These are phyloP conservation scores for Poecilia velifera DNA, from an alignment of 2,797 vertebrate species.

Conservation along the genomic window DNA sequence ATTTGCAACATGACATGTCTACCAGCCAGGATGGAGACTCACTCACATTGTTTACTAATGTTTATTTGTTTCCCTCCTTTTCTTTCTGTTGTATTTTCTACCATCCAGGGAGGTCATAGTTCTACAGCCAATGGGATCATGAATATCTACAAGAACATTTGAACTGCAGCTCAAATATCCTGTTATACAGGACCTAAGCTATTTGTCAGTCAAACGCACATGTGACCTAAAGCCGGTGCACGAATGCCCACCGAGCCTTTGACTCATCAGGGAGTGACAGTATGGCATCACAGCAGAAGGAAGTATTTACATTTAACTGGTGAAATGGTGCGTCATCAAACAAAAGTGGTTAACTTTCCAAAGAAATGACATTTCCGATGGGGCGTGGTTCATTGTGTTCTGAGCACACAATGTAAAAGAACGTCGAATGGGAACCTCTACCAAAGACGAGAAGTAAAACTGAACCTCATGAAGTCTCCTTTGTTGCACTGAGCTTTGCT, in stretches of 20 bases:
- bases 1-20: background rate
- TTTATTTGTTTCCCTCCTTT: background rate
- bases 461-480: background rate
- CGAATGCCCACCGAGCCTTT: background rate
- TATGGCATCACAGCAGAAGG: conserved; percentile 21
- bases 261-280: conserved; percentile 2
- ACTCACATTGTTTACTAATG: background rate
- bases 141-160: background rate
- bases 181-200: background rate
- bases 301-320: conserved; percentile 32
- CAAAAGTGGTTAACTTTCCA: conserved; percentile 6
- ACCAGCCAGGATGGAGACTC: background rate
- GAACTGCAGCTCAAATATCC: background rate
- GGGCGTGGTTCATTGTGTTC: background rate
- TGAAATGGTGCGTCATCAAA: conserved; percentile 20
- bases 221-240: background rate
- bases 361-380: conserved; percentile 6
- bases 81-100: background rate
- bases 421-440: background rate
- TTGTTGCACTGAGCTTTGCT: conserved; percentile 15
- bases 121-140: background rate
- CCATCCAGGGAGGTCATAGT: background rate
- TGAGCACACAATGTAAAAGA: background rate
- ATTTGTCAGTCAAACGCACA: background rate
- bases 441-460: background rate